These are phyloP conservation scores for Rhagium mordax DNA, from an alignment of 2,888 invertebrate genomes.

Conservation along the genomic window DNA sequence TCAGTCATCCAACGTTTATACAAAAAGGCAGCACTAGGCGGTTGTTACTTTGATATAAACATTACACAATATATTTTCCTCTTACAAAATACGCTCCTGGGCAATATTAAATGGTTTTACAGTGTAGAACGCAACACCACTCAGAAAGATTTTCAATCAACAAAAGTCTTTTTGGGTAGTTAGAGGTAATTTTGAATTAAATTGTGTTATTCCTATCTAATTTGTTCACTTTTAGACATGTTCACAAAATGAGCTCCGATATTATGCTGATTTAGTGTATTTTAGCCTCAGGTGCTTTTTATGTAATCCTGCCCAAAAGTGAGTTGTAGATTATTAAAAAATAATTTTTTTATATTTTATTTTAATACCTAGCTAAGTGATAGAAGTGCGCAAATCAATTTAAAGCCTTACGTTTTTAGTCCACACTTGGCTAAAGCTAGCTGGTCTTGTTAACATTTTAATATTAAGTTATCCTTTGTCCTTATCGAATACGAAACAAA, in stretches of 20 bases:
- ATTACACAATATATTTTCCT: slow-evolving; percentile 34
- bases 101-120: slow-evolving; percentile 21
- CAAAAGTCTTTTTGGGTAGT: neutral
- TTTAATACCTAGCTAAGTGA: slow-evolving; percentile 53
- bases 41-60: slow-evolving; percentile 46
- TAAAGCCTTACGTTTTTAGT: slow-evolving; percentile 53
- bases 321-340: slow-evolving; percentile 40
- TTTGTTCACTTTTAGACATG: slow-evolving; percentile 13
- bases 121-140: neutral
- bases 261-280: neutral
- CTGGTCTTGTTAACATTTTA: slow-evolving; percentile 62
- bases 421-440: slow-evolving; percentile 65
- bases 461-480: slow-evolving; percentile 41
- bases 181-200: slow-evolving; percentile 14
- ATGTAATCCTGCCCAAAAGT: slow-evolving; percentile 18
- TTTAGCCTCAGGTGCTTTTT: neutral
- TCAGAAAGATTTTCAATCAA: neutral
- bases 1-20: slow-evolving; percentile 58
- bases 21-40: slow-evolving; percentile 62
- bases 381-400: slow-evolving; percentile 54
- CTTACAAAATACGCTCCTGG: slow-evolving; percentile 37
- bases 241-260: slow-evolving; percentile 10
- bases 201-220: slow-evolving; percentile 26
- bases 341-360: slow-evolving; percentile 47
- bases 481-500: slow-evolving; percentile 43